These are phyloP conservation scores for Netelia melanura DNA, from an alignment of 2,888 invertebrate genomes.

Conservation along the genomic window DNA sequence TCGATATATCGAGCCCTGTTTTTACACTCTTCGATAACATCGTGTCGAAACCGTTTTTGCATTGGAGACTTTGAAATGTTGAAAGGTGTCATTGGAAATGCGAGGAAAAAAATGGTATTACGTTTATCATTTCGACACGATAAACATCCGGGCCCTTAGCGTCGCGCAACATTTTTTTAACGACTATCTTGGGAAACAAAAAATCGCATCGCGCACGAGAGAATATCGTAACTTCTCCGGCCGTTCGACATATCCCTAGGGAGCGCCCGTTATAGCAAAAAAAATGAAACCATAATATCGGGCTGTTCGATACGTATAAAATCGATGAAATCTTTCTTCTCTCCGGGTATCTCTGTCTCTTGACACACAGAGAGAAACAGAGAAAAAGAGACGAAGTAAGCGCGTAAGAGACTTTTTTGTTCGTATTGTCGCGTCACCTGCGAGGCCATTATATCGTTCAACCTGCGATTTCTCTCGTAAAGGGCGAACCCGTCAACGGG, in stretches of 20 bases:
- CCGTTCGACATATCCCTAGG: neutral
- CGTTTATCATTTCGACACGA: too few relatives aligned
- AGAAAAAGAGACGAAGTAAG: neutral
- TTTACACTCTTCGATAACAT: neutral
- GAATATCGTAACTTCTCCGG: neutral
- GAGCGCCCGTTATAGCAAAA: neutral
- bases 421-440: slow-evolving; percentile 47
- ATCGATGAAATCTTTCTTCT: slow-evolving; percentile 46
- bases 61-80: neutral
- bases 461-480: slow-evolving; percentile 3
- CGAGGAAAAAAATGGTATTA: too few relatives aligned
- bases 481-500: slow-evolving; percentile 21
- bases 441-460: slow-evolving; percentile 47
- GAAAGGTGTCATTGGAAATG: neutral
- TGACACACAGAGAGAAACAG: neutral
- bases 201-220: neutral
- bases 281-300: slow-evolving; percentile 36
- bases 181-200: too few relatives aligned
- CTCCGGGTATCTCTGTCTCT: slow-evolving; percentile 1
- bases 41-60: neutral
- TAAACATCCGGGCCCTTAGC: too few relatives aligned
- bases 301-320: slow-evolving; percentile 38
- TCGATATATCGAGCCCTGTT: neutral
- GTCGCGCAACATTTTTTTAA: too few relatives aligned
- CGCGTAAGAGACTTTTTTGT: slow-evolving; percentile 15